A percentile compares a stretch with the other conserved stretches of the same genome.
Conservation (phyloP, 2,888 invertebrate species). For the Blomia tropicalis region DNA sequence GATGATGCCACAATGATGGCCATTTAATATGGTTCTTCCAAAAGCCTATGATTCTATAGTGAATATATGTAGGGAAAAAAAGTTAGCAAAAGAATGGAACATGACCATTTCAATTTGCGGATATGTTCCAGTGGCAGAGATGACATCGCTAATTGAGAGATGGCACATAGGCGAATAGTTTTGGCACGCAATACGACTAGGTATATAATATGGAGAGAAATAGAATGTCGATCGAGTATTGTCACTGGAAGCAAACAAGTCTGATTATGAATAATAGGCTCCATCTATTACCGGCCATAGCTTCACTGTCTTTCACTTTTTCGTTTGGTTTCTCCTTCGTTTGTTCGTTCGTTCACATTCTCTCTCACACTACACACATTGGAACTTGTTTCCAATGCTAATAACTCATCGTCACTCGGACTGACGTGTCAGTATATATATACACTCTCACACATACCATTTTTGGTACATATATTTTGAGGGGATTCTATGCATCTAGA, state of each 20-base stretch:
- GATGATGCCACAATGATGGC: too few relatives aligned
- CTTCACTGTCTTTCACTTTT: not conserved
- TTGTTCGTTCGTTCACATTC: too few relatives aligned
- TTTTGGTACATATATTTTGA: too few relatives aligned
- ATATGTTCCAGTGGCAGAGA: too few relatives aligned
- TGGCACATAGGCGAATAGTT: not conserved
- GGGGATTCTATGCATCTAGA: not conserved
- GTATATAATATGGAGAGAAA: too few relatives aligned
- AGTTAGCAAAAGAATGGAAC: not conserved
- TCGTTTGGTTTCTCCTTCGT: too few relatives aligned
- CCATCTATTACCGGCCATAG: slow-evolving; percentile 5
- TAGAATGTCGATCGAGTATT: not conserved
- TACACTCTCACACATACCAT: too few relatives aligned
- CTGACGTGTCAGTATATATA: not conserved
- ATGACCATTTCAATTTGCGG: too few relatives aligned
- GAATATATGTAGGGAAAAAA: not conserved
- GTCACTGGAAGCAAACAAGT: not conserved
- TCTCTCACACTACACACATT: too few relatives aligned
- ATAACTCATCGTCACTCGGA: slow-evolving; percentile 12
- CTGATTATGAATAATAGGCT: slow-evolving; percentile 8
- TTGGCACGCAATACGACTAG: too few relatives aligned
- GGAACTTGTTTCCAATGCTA: too few relatives aligned
- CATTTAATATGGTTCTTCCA: not conserved
- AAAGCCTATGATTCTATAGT: not conserved
- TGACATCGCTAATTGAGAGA: slow-evolving; percentile 10